phyloP scores from a whole-genome alignment of 2,113 vertebrate genomes.

The Heterotilapia buettikoferi region DNA sequence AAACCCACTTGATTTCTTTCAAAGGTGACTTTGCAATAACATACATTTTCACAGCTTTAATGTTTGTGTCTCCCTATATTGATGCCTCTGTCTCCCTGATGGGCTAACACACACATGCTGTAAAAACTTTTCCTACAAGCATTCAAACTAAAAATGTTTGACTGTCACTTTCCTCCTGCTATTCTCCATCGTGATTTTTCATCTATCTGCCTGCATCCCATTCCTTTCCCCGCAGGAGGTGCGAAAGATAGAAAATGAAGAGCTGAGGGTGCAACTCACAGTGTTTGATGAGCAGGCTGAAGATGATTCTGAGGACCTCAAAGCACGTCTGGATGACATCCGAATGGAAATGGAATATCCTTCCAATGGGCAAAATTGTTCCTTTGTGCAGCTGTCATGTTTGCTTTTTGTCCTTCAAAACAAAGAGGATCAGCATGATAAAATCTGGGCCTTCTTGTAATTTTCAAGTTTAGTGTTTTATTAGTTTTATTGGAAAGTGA shows the following conservation, averaged over 20 bases:
- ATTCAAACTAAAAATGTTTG: conserved; percentile 5
- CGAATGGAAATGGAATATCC: conserved; percentile 96
- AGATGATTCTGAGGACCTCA: conserved; percentile 85
- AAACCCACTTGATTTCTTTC: neutral
- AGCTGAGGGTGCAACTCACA: conserved; percentile 81
- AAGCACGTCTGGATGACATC: conserved; percentile 81
- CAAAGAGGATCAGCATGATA: neutral
- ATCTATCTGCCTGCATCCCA: neutral
- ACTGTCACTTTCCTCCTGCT: neutral
- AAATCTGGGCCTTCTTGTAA: neutral
- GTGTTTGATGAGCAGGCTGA: conserved; percentile 88
- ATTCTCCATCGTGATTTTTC: neutral
- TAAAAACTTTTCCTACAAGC: neutral
- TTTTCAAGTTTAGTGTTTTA: neutral
- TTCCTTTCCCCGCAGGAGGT: conserved; percentile 71
- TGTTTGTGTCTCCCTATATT: neutral
- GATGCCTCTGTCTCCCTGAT: neutral
- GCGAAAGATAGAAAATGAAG: conserved; percentile 82
- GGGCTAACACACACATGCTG: neutral
- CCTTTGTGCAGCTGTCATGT: neutral
- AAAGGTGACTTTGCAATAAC: neutral
- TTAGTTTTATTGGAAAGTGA: neutral
- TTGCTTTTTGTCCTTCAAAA: neutral
- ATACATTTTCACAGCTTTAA: neutral
- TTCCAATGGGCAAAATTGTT: conserved; percentile 53